Evolutionary conservation across 2,113 vertebrate genomes (phyloP).

Genomic region (Galeopterus variegatus): DNA sequence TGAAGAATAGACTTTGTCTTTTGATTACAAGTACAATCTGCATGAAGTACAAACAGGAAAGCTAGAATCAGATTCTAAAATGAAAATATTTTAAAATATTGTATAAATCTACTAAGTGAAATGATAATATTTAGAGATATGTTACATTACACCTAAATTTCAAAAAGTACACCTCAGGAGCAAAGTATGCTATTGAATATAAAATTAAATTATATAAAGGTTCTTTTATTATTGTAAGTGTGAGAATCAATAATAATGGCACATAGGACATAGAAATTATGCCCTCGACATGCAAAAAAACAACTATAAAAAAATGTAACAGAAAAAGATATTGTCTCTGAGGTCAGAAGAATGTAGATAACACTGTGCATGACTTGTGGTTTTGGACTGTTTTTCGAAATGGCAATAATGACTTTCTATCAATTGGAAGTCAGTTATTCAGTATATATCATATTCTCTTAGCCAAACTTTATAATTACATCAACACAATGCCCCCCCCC

Average conservation of each 20-base stretch:
- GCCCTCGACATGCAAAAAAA: not conserved
- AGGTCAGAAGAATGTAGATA: not conserved
- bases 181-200: not conserved
- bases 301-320: not conserved
- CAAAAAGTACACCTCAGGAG: not conserved
- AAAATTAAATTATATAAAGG: not conserved
- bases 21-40: not conserved
- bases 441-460: not conserved
- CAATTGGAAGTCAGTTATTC: not conserved
- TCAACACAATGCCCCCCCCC: not conserved
- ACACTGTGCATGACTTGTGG: not conserved
- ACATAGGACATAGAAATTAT: not conserved
- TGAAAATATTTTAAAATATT: conserved; percentile 32
- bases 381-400: not conserved
- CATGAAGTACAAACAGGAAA: not conserved
- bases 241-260: not conserved
- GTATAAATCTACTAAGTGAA: not conserved
- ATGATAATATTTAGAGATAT: not conserved
- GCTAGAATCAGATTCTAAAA: not conserved
- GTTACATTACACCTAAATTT: not conserved
- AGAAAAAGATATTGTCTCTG: not conserved
- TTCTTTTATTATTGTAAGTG: not conserved
- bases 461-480: not conserved
- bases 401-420: not conserved
- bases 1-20: conserved; percentile 40